Evolutionary conservation across 2,797 vertebrate genomes (phyloP).

Genomic region (Scomberomorus guttatus): DNA sequence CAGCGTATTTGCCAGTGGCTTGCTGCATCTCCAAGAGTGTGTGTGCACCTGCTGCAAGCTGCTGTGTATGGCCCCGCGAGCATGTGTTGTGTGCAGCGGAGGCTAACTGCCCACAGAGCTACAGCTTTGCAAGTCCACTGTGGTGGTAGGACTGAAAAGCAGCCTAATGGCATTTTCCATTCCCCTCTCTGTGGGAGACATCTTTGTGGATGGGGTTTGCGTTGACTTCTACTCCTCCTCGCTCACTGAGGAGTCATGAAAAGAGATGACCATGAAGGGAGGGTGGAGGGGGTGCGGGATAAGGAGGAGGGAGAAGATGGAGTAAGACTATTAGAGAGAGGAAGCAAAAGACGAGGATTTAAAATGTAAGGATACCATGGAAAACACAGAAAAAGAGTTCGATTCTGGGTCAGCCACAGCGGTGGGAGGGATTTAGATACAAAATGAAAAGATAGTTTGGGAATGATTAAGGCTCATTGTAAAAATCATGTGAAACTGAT

Average conservation of each 20-base stretch:
- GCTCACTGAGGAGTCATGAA: constrained; percentile 50
- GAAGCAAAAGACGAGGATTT: background rate
- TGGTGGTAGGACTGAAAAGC: constrained; percentile 42
- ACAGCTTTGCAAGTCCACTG: constrained; percentile 30
- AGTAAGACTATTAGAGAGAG: background rate
- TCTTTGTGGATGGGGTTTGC: constrained; percentile 63
- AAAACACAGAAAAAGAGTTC: background rate
- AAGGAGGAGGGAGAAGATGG: background rate
- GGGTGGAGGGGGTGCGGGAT: background rate
- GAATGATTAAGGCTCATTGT: background rate
- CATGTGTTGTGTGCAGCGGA: constrained; percentile 7
- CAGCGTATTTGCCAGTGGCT: constrained; percentile 1
- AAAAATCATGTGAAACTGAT: constrained; percentile 6
- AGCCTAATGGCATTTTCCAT: constrained; percentile 71
- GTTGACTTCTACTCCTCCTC: constrained; percentile 49
- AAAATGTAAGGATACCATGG: background rate
- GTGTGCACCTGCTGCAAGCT: background rate
- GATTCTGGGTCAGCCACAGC: background rate
- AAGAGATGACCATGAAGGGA: constrained; percentile 13
- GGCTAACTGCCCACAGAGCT: constrained; percentile 28
- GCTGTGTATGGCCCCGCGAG: background rate
- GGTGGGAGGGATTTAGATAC: background rate
- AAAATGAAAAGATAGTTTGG: background rate
- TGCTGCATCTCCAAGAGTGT: background rate
- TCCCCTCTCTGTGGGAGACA: constrained; percentile 54